Base-by-base conservation (phyloP, 2,797 vertebrate genomes). In the Catamblyrhynchus diadema region DNA sequence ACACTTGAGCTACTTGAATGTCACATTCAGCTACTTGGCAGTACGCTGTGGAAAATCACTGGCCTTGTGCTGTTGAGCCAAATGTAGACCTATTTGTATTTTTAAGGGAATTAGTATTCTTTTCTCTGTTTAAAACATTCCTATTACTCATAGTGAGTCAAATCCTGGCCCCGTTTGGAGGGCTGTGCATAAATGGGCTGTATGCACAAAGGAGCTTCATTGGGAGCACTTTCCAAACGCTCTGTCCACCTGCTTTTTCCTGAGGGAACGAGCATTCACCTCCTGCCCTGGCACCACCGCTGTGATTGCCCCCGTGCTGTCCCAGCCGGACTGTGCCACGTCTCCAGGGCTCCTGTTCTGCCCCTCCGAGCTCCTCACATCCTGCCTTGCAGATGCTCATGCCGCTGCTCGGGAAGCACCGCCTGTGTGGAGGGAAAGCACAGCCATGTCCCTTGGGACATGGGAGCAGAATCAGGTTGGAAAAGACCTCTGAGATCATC, bases 81-180 rank as follows among this genome's bases (percentile, higher is more conserved):
- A 90, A 88, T 30, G 86, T 25, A 84, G 91, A 60, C 70, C 93
- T 84, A 48, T 73, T 59, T 60, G 66, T 91, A 59, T 95, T 92
- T 96, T 92, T 86, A 84, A 81, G 85, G 54, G 81, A 90, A 84
- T 84, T 91, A 39, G 59, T 94, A 64, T 57, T 81, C 70, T 92
- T 88, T 92, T 53, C 77, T 90, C 84, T 50, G 66, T 88, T 93
- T 81, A 65, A 91, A 96, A 93, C 77, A 73, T 78, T 88, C 48
- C 60, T 59, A 23, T 93, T 95, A 83, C 86, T 96, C 91, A 92
- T 21, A 51, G 48, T 87, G 87, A 93, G 81, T 92, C 93, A 94
- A 95, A 65, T 18, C 71, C 85, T 65, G 94, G 90, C 92, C 71
- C 39, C 8, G 2, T 70, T 61, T 2, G 45, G 87, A 74, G 37